Evolutionary conservation across 2,888 invertebrate species (phyloP).

Genomic region (Lottia scabra): DNA sequence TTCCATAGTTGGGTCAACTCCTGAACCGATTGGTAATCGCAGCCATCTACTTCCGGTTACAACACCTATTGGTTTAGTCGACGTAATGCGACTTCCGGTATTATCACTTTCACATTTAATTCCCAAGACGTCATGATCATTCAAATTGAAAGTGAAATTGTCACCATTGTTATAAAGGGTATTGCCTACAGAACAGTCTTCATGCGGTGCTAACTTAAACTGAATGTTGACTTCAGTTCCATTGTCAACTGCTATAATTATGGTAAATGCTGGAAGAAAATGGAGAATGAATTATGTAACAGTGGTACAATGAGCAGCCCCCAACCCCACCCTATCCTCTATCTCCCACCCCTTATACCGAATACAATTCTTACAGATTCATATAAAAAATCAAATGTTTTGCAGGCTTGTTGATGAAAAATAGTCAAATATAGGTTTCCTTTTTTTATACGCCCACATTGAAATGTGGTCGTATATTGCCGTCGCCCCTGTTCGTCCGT

Average conservation of each 20-base stretch:
- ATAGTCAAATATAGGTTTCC: too few relatives aligned
- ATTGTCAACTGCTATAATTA: not conserved
- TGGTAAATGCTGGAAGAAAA: not conserved
- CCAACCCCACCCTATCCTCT: too few relatives aligned
- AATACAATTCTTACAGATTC: too few relatives aligned
- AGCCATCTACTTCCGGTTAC: not conserved
- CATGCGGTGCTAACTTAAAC: not conserved
- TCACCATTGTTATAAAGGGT: not conserved
- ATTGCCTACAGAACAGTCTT: not conserved
- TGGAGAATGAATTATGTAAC: too few relatives aligned
- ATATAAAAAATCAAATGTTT: too few relatives aligned
- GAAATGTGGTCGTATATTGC: too few relatives aligned
- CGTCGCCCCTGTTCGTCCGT: too few relatives aligned
- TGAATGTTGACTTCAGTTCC: not conserved
- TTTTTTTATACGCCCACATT: too few relatives aligned
- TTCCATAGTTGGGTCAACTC: not conserved
- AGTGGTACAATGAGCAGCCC: too few relatives aligned
- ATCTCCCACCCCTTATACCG: too few relatives aligned
- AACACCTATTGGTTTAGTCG: not conserved
- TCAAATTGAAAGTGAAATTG: not conserved
- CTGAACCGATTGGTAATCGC: not conserved
- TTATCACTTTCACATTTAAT: not conserved
- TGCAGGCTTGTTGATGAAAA: too few relatives aligned
- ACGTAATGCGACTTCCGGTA: not conserved
- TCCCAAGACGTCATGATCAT: not conserved